Percentiles rank a stretch among this genome's conserved stretches.
Evolutionary conservation across 2,888 invertebrate genomes (phyloP).

Genomic region (Eupithecia abbreviata): DNA sequence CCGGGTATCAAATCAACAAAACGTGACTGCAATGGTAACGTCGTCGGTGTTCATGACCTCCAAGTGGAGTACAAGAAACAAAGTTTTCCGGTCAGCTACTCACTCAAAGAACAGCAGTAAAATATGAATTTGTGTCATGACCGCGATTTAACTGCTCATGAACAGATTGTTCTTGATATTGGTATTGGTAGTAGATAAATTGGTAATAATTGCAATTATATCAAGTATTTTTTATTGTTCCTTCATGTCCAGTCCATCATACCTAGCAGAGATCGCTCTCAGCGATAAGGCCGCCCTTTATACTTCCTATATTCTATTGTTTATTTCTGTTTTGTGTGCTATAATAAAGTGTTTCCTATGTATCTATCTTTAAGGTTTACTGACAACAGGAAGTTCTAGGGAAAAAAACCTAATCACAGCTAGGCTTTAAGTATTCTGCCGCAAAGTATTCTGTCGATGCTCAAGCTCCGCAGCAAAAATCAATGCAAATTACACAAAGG

Average conservation of each 20-base stretch:
- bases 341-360: too few species aligned
- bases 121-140: slow-evolving; percentile 55
- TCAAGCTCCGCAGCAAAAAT: background rate
- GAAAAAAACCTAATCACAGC: background rate
- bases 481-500: slow-evolving; percentile 8
- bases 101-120: slow-evolving; percentile 50
- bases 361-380: background rate
- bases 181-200: background rate
- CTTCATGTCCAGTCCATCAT: too few species aligned
- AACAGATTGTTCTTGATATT: slow-evolving; percentile 13
- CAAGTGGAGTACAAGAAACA: slow-evolving; percentile 45
- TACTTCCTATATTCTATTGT: too few species aligned
- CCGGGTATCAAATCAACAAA: slow-evolving; percentile 39
- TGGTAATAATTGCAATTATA: background rate
- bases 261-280: too few species aligned
- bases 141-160: slow-evolving; percentile 42
- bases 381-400: background rate
- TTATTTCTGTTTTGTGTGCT: too few species aligned
- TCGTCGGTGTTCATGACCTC: slow-evolving; percentile 46
- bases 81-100: slow-evolving; percentile 52
- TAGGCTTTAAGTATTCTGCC: background rate
- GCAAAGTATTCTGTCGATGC: background rate
- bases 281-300: too few species aligned
- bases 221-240: background rate
- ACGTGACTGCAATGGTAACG: slow-evolving; percentile 43